These are phyloP conservation scores for Eretmocerus hayati DNA, from an alignment of 2,888 invertebrate genomes.

Conservation along the genomic window DNA sequence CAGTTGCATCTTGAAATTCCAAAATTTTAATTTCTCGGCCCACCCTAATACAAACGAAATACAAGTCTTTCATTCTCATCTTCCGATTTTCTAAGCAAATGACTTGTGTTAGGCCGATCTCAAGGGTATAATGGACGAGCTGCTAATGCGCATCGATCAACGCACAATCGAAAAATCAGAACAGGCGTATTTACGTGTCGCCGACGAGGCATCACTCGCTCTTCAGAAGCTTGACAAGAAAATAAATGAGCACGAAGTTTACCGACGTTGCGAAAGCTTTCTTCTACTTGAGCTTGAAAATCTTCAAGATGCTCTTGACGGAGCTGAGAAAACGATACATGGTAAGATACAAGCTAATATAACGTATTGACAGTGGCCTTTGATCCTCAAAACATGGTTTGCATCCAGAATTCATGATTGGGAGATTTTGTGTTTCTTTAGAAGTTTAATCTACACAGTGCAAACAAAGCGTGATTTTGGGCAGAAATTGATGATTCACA, in stretches of 20 bases:
- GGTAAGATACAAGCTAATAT: no score
- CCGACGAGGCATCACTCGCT: constrained; percentile 10
- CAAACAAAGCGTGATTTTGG: no score
- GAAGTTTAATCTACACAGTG: no score
- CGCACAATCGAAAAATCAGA: constrained; percentile 1
- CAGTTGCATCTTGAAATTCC: no score
- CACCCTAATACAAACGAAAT: no score
- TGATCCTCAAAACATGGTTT: no score
- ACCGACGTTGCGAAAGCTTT: constrained; percentile 9
- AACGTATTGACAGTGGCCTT: no score
- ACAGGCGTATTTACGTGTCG: not conserved
- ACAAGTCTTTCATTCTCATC: not conserved
- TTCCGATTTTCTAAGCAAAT: not conserved
- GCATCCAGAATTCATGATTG: no score
- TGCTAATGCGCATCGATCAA: constrained; percentile 3
- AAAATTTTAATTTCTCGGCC: no score
- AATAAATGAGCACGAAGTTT: constrained; percentile 7
- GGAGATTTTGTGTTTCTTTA: no score
- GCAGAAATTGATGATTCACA: no score
- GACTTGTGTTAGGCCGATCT: not conserved
- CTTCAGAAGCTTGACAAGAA: constrained; percentile 9
- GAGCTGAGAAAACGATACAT: constrained; percentile 3
- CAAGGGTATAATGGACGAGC: constrained; percentile 5
- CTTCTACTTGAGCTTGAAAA: constrained; percentile 8
- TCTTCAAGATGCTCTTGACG: constrained; percentile 7